Conservation (phyloP, 2,888 invertebrate species). For the Cheilosia vulpina region DNA sequence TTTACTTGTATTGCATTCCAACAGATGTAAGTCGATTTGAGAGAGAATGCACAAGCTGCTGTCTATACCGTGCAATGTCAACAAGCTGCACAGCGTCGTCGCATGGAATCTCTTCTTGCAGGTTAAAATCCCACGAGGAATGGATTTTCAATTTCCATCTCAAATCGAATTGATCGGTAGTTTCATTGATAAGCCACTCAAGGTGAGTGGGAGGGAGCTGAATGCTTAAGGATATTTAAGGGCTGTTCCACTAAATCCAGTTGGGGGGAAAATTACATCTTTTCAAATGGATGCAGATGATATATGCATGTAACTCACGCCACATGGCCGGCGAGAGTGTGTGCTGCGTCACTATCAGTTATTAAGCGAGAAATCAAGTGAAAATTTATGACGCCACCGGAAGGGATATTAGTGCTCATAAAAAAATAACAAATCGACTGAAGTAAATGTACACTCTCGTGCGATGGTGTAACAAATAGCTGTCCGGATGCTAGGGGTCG, state of each 20-base stretch:
- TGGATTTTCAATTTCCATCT: slow-evolving; percentile 69
- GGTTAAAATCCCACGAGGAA: slow-evolving; percentile 60
- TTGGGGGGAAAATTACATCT: background rate
- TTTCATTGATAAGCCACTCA: slow-evolving; percentile 40
- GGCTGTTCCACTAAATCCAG: background rate
- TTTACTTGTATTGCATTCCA: slow-evolving; percentile 64
- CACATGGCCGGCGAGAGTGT: background rate
- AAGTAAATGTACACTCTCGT: slow-evolving; percentile 42
- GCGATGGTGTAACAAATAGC: slow-evolving; percentile 51
- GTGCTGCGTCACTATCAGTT: slow-evolving; percentile 41
- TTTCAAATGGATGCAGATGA: background rate
- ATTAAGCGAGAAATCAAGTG: slow-evolving; percentile 51
- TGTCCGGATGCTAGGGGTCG: slow-evolving; percentile 35
- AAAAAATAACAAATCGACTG: slow-evolving; percentile 51
- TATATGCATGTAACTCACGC: background rate
- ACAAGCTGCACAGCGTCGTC: slow-evolving; percentile 21
- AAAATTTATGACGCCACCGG: slow-evolving; percentile 45
- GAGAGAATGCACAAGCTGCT: slow-evolving; percentile 17
- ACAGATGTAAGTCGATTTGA: slow-evolving; percentile 55
- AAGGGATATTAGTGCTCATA: slow-evolving; percentile 57
- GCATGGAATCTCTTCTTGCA: slow-evolving; percentile 35
- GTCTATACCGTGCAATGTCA: slow-evolving; percentile 42
- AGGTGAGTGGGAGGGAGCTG: background rate
- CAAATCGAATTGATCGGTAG: slow-evolving; percentile 32
- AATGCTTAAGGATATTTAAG: background rate